phyloP scores from a whole-genome alignment of 2,797 vertebrate species.

The Tachyglossus aculeatus region DNA sequence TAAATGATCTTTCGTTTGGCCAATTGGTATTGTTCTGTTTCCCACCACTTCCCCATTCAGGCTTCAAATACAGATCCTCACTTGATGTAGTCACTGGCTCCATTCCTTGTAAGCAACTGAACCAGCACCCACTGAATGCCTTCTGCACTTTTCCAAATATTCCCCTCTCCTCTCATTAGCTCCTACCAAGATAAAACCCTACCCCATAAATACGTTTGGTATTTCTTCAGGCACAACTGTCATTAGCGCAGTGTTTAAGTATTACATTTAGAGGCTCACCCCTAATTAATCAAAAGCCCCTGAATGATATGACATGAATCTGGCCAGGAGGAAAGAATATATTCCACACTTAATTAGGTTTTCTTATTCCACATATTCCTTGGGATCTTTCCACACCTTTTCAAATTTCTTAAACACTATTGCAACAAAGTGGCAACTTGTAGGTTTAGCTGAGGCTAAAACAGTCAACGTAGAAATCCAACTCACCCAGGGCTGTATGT shows the following conservation, averaged over 20 bases:
- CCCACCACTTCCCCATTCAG: too few species aligned
- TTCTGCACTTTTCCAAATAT: slow-evolving; percentile 24
- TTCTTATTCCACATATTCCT: slow-evolving; percentile 44
- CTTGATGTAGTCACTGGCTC: slow-evolving; percentile 17
- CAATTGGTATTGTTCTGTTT: too few species aligned
- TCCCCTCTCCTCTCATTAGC: not conserved
- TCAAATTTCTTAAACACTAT: slow-evolving; percentile 19
- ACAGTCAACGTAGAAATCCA: not conserved
- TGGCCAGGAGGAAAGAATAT: slow-evolving; percentile 56
- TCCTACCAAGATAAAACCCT: not conserved
- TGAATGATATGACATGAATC: slow-evolving; percentile 17
- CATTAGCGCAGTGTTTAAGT: not conserved
- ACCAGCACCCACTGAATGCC: slow-evolving; percentile 3
- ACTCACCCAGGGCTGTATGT: not conserved
- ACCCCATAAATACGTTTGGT: slow-evolving; percentile 6
- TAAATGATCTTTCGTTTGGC: too few species aligned
- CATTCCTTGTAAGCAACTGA: slow-evolving; percentile 4
- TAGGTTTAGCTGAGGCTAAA: slow-evolving; percentile 33
- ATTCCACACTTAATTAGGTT: slow-evolving; percentile 53
- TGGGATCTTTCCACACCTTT: slow-evolving; percentile 1
- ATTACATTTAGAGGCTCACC: slow-evolving; percentile 30
- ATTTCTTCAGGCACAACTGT: not conserved
- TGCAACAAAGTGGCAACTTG: slow-evolving; percentile 52
- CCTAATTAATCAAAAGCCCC: slow-evolving; percentile 43
- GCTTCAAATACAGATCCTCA: not conserved